Evolutionary conservation across 2,113 vertebrate species (phyloP).

Genomic region (Rhizomys pruinosus): DNA sequence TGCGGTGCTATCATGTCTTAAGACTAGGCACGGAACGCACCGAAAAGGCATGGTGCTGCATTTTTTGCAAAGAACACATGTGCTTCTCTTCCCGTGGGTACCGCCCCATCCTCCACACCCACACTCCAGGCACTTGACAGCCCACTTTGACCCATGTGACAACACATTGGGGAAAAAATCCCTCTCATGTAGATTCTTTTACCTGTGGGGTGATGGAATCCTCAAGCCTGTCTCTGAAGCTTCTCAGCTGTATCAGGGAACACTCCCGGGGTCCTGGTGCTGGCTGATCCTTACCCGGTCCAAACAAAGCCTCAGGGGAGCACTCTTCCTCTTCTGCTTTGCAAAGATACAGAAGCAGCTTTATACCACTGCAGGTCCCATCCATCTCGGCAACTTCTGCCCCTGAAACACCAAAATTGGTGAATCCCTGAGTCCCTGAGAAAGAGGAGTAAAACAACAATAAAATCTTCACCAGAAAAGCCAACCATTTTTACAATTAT

Average conservation of each 20-base stretch:
- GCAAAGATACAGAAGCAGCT: background rate
- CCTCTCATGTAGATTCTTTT: background rate
- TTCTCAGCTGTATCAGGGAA: slow-evolving; percentile 25
- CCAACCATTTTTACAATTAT: background rate
- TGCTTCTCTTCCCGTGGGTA: background rate
- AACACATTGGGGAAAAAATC: slow-evolving; percentile 8
- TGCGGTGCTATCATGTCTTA: background rate
- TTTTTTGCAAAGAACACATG: background rate
- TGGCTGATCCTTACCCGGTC: background rate
- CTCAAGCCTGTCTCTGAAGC: slow-evolving; percentile 54
- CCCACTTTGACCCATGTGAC: background rate
- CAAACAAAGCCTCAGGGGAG: background rate
- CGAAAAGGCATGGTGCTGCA: background rate
- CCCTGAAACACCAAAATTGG: background rate
- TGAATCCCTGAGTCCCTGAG: background rate
- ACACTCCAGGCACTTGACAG: background rate
- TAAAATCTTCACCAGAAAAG: background rate
- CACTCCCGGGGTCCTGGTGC: slow-evolving; percentile 21
- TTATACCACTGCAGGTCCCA: background rate
- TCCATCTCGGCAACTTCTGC: background rate
- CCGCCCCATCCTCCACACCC: background rate
- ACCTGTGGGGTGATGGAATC: background rate
- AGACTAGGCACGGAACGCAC: background rate
- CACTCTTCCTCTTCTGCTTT: background rate
- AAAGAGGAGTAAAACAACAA: background rate